Base-by-base conservation (phyloP, 2,888 invertebrate species). In the Melinopterus prodromus region DNA sequence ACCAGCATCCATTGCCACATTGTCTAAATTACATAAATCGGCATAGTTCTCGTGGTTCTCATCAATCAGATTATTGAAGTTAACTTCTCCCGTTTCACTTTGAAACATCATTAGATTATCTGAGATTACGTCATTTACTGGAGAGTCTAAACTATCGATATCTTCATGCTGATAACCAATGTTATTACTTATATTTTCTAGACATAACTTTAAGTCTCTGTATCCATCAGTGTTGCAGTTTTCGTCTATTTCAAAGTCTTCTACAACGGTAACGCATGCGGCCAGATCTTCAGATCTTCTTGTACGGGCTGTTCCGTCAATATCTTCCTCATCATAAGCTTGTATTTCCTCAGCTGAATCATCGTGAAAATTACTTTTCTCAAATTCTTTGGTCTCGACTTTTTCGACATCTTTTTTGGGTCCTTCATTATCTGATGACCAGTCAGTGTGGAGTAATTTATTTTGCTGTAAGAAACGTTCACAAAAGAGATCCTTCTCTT, bases 381-480 rank as follows among this genome's bases (percentile, higher is more conserved):
- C 26, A 26, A 26, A 2, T 26, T 26, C 2, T 26, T 26, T 26
- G 26, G 2, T 26, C 26, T 26, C 26, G 26, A 26, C 26, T 26
- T 26, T 26, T 26, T 26, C 26, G 3, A 26, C 26, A 26, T 26
- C 26, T 2, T 26, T 26, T 26, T 26, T 26, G 26, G 26, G 0
- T 1, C 12, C 5, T 53, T 12, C 9, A 12, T 53, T 12, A 53
- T 3, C 16, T 12, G 79, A 15, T 15, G 70, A 37, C 16, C 75
- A 36, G 16, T 76, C 70, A 35, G 76, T 37, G 36, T 75, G 15
- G 38, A 80, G n/a, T 37, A 80, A 77, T 35, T 37, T 38, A 38
- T 80, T 80, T 72, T 16, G n/a, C 35, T 80, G 77, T 37, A 80
- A 12, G 16, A 80, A 80, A 0, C 77, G 26, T 12, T 77, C 70